Evolutionary conservation across 2,888 invertebrate species (phyloP).

Genomic region (Tethea ocularis): DNA sequence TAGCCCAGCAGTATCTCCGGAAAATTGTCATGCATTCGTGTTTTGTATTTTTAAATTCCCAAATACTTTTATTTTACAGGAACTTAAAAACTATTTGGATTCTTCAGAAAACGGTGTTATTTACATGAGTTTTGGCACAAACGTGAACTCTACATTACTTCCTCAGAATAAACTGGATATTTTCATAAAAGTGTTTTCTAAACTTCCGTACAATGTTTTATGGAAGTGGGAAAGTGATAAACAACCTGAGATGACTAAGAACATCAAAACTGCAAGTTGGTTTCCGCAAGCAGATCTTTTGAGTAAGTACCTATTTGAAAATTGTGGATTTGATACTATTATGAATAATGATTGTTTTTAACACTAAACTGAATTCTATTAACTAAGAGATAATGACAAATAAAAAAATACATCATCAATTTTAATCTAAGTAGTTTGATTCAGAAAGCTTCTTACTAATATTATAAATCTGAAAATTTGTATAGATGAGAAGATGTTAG

Average conservation of each 20-base stretch:
- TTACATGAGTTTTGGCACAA: slow-evolving; percentile 57
- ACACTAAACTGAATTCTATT: too few relatives aligned
- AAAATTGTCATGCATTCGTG: too few relatives aligned
- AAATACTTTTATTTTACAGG: slow-evolving; percentile 34
- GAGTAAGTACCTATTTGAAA: slow-evolving; percentile 36
- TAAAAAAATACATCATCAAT: too few relatives aligned
- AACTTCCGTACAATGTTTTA: slow-evolving; percentile 42
- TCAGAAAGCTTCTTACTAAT: too few relatives aligned
- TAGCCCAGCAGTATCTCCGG: too few relatives aligned
- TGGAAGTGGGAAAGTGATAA: slow-evolving; percentile 47
- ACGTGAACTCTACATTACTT: slow-evolving; percentile 36
- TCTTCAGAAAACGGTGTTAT: slow-evolving; percentile 57
- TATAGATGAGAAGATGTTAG: too few relatives aligned
- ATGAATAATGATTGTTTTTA: too few relatives aligned
- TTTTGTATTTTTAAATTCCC: too few relatives aligned
- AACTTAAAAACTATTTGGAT: slow-evolving; percentile 55
- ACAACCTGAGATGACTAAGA: slow-evolving; percentile 35
- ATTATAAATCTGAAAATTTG: too few relatives aligned
- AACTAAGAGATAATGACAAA: too few relatives aligned
- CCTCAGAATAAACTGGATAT: slow-evolving; percentile 28
- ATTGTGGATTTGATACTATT: slow-evolving; percentile 45
- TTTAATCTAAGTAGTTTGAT: too few relatives aligned
- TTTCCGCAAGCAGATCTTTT: slow-evolving; percentile 47
- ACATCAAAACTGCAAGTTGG: slow-evolving; percentile 49
- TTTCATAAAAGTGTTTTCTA: slow-evolving; percentile 31